Conservation (phyloP, 2,888 invertebrate species). For the Caenorhabditis sp. region DNA sequence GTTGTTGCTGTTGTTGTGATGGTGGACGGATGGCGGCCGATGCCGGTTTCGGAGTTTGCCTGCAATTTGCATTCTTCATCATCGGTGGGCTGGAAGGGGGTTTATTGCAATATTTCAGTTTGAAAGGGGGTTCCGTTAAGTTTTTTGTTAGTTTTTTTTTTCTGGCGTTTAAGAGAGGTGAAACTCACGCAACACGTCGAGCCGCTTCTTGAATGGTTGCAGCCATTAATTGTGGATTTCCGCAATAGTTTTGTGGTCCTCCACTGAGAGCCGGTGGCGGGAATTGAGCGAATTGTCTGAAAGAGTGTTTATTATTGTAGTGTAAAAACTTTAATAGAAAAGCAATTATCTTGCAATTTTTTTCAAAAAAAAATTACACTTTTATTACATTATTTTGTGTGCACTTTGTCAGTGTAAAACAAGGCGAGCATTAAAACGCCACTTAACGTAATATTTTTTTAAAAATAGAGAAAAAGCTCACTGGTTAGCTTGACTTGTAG, state of each 20-base stretch:
- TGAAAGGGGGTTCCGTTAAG: background rate
- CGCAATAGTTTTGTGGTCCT: slow-evolving; percentile 27
- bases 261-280: slow-evolving; percentile 15
- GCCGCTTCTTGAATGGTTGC: slow-evolving; percentile 43
- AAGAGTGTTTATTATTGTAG: too few species aligned
- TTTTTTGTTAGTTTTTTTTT: background rate
- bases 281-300: slow-evolving; percentile 1
- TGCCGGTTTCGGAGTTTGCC: slow-evolving; percentile 34
- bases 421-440: too few species aligned
- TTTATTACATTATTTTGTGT: too few species aligned
- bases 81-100: slow-evolving; percentile 4
- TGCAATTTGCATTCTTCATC: slow-evolving; percentile 17
- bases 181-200: slow-evolving; percentile 42
- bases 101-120: background rate
- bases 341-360: too few species aligned
- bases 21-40: background rate
- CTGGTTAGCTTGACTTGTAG: background rate
- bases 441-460: too few species aligned
- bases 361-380: too few species aligned
- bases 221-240: slow-evolving; percentile 42
- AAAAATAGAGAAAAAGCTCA: too few species aligned
- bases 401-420: too few species aligned
- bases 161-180: background rate
- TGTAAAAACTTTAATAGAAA: too few species aligned
- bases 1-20: slow-evolving; percentile 8